phyloP scores from a whole-genome alignment of 2,888 invertebrate genomes.

The Phyllotreta striolata region DNA sequence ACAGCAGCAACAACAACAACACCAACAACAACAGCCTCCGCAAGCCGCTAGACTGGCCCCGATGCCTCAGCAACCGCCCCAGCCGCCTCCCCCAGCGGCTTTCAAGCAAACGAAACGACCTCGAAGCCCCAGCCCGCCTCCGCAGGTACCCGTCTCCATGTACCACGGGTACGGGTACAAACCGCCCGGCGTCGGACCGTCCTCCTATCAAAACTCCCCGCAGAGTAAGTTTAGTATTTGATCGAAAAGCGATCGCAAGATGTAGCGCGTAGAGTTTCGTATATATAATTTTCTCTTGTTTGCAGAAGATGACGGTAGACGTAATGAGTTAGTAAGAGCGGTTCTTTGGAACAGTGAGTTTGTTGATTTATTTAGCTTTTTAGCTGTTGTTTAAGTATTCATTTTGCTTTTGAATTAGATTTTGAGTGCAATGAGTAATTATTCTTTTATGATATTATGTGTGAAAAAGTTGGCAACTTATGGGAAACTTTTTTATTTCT shows the following conservation, averaged over 20 bases:
- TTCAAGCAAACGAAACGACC: slow-evolving; percentile 67
- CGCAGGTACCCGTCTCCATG: slow-evolving; percentile 61
- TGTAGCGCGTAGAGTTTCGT: too few species aligned
- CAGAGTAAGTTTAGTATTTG: slow-evolving; percentile 69
- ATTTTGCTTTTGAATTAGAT: too few species aligned
- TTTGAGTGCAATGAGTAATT: too few species aligned
- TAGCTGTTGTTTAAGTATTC: slow-evolving; percentile 29
- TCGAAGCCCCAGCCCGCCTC: slow-evolving; percentile 71
- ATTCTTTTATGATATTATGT: too few species aligned
- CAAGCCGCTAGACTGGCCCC: slow-evolving; percentile 52
- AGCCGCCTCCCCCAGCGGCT: slow-evolving; percentile 41
- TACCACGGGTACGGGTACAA: slow-evolving; percentile 68
- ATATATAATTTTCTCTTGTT: slow-evolving; percentile 52
- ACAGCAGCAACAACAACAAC: slow-evolving; percentile 35
- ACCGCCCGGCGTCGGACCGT: slow-evolving; percentile 63
- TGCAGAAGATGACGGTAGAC: slow-evolving; percentile 79
- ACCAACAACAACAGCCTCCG: slow-evolving; percentile 40
- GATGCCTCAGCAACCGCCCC: slow-evolving; percentile 51
- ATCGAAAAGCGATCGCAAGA: too few species aligned
- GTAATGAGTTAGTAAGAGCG: slow-evolving; percentile 79
- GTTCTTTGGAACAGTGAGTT: slow-evolving; percentile 88
- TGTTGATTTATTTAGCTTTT: slow-evolving; percentile 39
- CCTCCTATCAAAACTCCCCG: slow-evolving; percentile 69
- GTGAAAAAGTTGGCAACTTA: too few species aligned
- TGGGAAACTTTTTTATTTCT: too few species aligned